Evolutionary conservation across 2,797 vertebrate species (phyloP), one percentile per base, ranked within the genome.

Genomic region (Gallinago stenura): DNA sequence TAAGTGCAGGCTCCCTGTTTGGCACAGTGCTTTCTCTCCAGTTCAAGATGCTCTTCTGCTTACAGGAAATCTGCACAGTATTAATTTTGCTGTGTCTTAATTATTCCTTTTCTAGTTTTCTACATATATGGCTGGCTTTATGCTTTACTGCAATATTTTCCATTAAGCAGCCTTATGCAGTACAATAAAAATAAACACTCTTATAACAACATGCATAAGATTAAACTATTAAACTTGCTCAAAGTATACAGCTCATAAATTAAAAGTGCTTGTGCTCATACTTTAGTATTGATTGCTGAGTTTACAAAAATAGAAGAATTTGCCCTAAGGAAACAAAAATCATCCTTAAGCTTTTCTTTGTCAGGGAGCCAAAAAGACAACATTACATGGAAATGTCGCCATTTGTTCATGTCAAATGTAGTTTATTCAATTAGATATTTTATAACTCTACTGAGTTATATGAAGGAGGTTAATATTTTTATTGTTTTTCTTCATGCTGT

Each of bases 391-490:
- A 95, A 95, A 96, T 77, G 86, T 93, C 39, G 9, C 64, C 83
- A 54, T 94, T 95, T 93, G 93, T 85, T 95, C 85, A 54, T 89
- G 93, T 96, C 94, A 94, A 93, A 94, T 68, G 86, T 64, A 92
- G 83, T 95, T 95, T 93, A 93, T 90, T 95, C 90, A 92, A 58
- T 95, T 83, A 95, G 86, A 53, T 89, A 69, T 82, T 90, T 97
- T 90, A 87, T 90, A 95, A 83, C 57, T 89, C 88, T 81, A 25
- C 68, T 39, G 53, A 91, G 48, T 96, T 97, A 75, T 90, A 90
- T 1, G 24, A 78, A 80, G 71, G 45, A 95, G 75, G 68, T 57
- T 95, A 90, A 79, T 95, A 64, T 89, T 93, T 83, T 91, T 90
- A 70, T 77, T 91, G 68, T 73, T 94, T 93, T 94, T 69, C 91